These are phyloP conservation scores for Stichopus chloronotus DNA, from an alignment of 35 echinoderm and acorn worm species.

Conservation along the genomic window DNA sequence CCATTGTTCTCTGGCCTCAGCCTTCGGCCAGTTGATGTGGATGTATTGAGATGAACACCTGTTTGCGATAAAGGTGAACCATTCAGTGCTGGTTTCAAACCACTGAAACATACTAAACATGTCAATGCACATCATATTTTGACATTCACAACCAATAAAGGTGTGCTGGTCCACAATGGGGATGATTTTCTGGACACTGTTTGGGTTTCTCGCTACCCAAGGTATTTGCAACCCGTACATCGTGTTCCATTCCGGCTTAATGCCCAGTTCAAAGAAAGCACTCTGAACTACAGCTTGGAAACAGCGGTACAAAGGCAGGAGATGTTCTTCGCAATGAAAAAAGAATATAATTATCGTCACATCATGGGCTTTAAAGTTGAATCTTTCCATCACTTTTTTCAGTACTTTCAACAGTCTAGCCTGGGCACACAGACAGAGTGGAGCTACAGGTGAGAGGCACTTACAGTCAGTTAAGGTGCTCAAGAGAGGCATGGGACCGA, in stretches of 20 bases:
- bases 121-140: conserved; percentile 27
- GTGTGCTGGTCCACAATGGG: conserved; percentile 25
- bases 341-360: background rate
- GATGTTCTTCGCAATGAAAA: conserved; percentile 6
- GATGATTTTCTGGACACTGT: background rate
- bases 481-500: conserved; percentile 4
- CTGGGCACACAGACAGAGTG: background rate
- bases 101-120: conserved; percentile 34
- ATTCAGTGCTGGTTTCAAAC: background rate
- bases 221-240: conserved; percentile 12
- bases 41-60: conserved; percentile 11
- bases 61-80: background rate
- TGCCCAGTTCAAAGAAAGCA: background rate
- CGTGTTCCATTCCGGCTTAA: conserved; percentile 10
- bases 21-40: conserved; percentile 10
- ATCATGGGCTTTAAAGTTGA: background rate
- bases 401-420: background rate
- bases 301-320: background rate
- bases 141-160: conserved; percentile 23
- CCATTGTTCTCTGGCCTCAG: background rate
- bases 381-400: background rate
- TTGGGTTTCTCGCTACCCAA: background rate
- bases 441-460: background rate
- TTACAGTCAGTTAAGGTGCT: background rate
- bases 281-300: background rate